Evolutionary conservation across 2,888 invertebrate species (phyloP), one percentile per base, ranked within the genome.

Genomic region (Orthosia cruda): DNA sequence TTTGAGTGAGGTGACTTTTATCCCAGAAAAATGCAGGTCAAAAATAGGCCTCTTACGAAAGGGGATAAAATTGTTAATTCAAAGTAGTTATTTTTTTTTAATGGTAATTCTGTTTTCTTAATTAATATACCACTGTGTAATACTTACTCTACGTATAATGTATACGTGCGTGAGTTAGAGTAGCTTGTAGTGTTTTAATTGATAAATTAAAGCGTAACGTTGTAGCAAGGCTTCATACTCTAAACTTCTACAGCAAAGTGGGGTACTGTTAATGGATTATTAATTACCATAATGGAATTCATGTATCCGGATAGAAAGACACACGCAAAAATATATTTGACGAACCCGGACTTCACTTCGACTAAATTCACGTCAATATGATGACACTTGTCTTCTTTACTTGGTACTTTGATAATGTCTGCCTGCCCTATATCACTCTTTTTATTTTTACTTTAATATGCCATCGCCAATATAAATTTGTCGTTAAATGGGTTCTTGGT

Each of bases 261-360:
- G 40, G 23, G 55, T 13, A 47, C 52, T 80, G 75, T 80, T 80
- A 77, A 73, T 77, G 77, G 52, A 80, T 73, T 77, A 80, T 63
- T 77, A 63, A 77, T 80, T 77, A 63, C 52, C 5, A 49, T 75
- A 80, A 77, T 74, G 81, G 52, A 64, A 20, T 16, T 18, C 63
- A 20, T 54, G 40, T 75, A 54, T 58, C 26, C 23, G 79, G 40
- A 54, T 61, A 20, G n/a, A 26, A 61, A 61, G 59, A 80, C 59
- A 71, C 26, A 75, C 59, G 40, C 71, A 20, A 11, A 80, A 61
- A 61, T 61, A 80, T 20, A 49, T 26, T 47, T 58, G 11, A 18
- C 26, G 58, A 69, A 20, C 50, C 23, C 13, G 20, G 23, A n/a
- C n/a, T n/a, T n/a, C n/a, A n/a, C n/a, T n/a, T n/a, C n/a, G n/a